Base-by-base conservation (phyloP, 2,113 vertebrate genomes). In the Tragulus kanchil region DNA sequence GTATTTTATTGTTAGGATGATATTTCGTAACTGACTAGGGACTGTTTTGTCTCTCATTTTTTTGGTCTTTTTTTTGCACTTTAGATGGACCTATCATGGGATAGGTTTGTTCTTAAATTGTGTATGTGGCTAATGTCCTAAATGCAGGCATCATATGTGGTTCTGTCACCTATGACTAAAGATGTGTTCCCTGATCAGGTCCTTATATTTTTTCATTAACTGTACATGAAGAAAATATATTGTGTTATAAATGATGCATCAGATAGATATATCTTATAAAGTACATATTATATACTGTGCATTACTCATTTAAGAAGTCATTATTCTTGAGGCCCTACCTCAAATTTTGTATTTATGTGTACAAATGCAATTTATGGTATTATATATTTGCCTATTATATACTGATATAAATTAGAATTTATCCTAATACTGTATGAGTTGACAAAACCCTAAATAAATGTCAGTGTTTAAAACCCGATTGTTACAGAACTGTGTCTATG, bases 331-430 rank as follows among this genome's bases (percentile, higher is more conserved):
- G 99, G 99, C 99, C 99, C 99, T 99, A 99, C 99, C 99, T 99
- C 99, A 99, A 97, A 99, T 99, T 99, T 99, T 99, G 99, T 99
- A 99, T 99, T 99, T 99, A 99, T 99, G 99, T 99, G 99, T 99
- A 99, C 98, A 99, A 99, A 99, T 99, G 99, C 99, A 99, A 99
- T 99, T 99, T 99, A 99, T 96, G 99, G 99, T 99, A 99, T 99
- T 99, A 99, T 99, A 99, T 99, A 99, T 99, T 99, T 99, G 99
- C 99, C 98, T 99, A 99, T 99, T 99, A 99, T 99, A 99, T 99
- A 99, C 99, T 98, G 98, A 99, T 99, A 99, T 98, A 99, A 99
- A 99, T 99, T 99, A 98, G 98, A 99, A 98, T 98, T 98, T 99
- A 99, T 99, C 99, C 99, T 97, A 91, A 99, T 98, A 98, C 99